Conservation (phyloP, 1,140 invertebrate genomes). For the Polypedilum pembai region DNA sequence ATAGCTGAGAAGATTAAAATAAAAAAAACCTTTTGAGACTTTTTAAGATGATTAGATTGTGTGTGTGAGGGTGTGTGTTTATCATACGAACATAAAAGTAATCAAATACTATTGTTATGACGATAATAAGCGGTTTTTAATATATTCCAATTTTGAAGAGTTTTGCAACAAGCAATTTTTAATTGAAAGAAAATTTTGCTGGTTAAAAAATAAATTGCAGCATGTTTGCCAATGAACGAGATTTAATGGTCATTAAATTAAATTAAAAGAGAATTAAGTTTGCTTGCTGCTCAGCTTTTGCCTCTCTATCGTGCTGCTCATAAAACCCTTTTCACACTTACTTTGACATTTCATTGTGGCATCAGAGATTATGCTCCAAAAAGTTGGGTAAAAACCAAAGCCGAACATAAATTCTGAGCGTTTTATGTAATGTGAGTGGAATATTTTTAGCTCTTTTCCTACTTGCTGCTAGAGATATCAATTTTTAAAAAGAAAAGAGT, state of each 20-base stretch:
- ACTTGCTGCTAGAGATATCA: no score
- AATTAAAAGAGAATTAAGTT: conserved; percentile 1
- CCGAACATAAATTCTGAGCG: neutral
- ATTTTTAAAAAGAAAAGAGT: no score
- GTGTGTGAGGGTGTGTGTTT: neutral
- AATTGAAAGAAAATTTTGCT: neutral
- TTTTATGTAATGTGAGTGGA: neutral
- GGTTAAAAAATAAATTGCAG: neutral
- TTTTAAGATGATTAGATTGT: conserved; percentile 3
- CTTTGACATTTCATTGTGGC: conserved; percentile 11
- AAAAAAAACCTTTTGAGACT: neutral
- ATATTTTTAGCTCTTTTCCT: neutral
- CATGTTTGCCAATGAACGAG: conserved; percentile 9
- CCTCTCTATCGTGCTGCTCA: neutral
- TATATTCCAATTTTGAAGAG: neutral
- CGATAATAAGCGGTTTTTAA: neutral
- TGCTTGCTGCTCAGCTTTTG: neutral
- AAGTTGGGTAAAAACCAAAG: neutral
- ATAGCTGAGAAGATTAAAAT: neutral
- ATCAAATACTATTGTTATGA: no score
- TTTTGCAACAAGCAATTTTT: neutral
- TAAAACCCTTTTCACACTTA: neutral
- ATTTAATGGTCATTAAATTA: conserved; percentile 14
- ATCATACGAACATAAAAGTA: neutral
- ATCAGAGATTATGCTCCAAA: neutral